phyloP scores from a whole-genome alignment of 2,888 invertebrate genomes.

The Diaphora mendica region DNA sequence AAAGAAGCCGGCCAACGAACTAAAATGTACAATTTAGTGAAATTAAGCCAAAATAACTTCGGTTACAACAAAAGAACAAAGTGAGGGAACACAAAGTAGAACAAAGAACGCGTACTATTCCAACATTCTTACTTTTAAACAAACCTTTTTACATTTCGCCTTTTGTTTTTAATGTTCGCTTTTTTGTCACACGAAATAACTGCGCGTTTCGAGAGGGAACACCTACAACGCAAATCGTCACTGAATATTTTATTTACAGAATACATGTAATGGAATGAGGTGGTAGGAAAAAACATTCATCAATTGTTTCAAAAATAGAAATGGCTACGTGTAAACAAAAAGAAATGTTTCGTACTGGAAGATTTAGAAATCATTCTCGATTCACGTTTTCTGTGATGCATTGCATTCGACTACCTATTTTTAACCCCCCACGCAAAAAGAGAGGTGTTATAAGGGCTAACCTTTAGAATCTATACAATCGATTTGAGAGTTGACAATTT shows the following conservation, averaged over 20 bases:
- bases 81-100: conserved; percentile 27
- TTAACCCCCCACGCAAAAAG: too few relatives aligned
- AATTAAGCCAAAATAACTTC: conserved; percentile 48
- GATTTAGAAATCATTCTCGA: background rate
- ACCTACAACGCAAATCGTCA: background rate
- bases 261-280: background rate
- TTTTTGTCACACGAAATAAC: conserved; percentile 40
- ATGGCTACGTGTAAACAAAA: background rate
- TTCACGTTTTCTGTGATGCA: background rate
- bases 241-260: background rate
- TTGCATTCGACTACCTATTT: background rate
- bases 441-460: too few relatives aligned
- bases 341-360: background rate
- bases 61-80: conserved; percentile 47
- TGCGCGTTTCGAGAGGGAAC: background rate
- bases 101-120: conserved; percentile 39
- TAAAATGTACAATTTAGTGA: conserved; percentile 34
- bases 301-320: background rate
- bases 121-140: conserved; percentile 45
- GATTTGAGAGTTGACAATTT: too few relatives aligned
- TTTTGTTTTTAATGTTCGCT: conserved; percentile 30
- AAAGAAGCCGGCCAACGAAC: conserved; percentile 13
- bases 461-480: too few relatives aligned
- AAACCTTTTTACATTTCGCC: conserved; percentile 41
- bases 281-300: background rate